Conservation (phyloP, 2,113 vertebrate species). For the Canis aureus region DNA sequence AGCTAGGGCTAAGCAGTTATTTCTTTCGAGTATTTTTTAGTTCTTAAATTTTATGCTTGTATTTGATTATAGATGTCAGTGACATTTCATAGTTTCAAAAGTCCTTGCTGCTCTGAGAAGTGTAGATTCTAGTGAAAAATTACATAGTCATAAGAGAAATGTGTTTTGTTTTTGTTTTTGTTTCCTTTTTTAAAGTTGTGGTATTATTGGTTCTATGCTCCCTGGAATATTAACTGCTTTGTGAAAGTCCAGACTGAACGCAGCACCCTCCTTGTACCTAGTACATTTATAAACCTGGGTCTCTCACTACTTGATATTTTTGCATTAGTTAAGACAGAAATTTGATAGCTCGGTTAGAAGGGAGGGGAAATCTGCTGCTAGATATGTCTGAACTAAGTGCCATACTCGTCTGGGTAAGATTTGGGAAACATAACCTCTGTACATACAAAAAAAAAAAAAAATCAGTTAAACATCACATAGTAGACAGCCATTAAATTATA, state of each 20-base stretch:
- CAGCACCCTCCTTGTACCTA: conserved; percentile 89
- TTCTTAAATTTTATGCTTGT: conserved; percentile 92
- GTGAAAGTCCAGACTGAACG: conserved; percentile 90
- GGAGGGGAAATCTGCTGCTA: conserved; percentile 94
- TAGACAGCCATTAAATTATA: conserved; percentile 99
- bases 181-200: conserved; percentile 89
- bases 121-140: conserved; percentile 92
- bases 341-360: conserved; percentile 89
- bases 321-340: conserved; percentile 91
- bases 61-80: conserved; percentile 93
- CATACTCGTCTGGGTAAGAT: conserved; percentile 96
- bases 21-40: conserved; percentile 93
- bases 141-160: conserved; percentile 90
- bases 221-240: conserved; percentile 92
- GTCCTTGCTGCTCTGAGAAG: conserved; percentile 94
- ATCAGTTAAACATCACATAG: conserved; percentile 96
- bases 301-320: conserved; percentile 91
- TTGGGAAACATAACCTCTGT: conserved; percentile 94
- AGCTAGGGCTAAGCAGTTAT: conserved; percentile 95
- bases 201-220: conserved; percentile 94
- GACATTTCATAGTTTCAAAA: conserved; percentile 95
- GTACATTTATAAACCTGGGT: conserved; percentile 86
- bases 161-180: conserved; percentile 87
- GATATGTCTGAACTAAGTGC: conserved; percentile 97
- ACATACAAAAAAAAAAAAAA: conserved; percentile 91